A percentile compares a stretch with the other conserved stretches of the same genome.
Conservation (phyloP, 2,797 vertebrate species). For the Valencia hispanica region DNA sequence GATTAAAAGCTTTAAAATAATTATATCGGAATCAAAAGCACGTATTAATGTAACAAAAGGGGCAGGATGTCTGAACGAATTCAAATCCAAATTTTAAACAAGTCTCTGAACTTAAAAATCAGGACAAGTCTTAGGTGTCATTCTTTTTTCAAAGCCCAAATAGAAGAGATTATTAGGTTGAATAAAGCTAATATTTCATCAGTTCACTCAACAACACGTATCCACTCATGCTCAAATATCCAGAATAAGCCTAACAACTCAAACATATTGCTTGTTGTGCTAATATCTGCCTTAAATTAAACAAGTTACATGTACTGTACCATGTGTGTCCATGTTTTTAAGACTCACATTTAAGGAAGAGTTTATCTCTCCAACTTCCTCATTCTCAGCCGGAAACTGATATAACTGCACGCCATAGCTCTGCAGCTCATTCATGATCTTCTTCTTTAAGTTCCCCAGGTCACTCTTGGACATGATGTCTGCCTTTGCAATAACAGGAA, state of each 20-base stretch:
- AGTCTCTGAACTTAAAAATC: background rate
- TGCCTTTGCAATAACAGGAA: conserved; percentile 96
- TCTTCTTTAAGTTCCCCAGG: conserved; percentile 96
- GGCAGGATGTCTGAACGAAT: background rate
- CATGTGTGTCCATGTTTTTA: background rate
- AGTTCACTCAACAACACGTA: background rate
- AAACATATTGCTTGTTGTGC: background rate
- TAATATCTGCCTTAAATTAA: background rate
- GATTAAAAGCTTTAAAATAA: background rate
- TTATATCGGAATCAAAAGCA: background rate
- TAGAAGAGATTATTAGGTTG: background rate
- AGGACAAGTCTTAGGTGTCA: background rate
- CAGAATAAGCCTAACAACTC: background rate
- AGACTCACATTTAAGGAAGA: conserved; percentile 95
- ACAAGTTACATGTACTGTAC: background rate
- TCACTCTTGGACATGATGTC: conserved; percentile 96
- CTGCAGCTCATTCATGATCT: conserved; percentile 98
- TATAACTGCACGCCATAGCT: conserved; percentile 98
- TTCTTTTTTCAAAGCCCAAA: background rate
- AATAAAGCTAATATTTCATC: background rate
- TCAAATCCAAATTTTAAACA: background rate
- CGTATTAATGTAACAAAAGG: background rate
- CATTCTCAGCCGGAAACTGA: conserved; percentile 96
- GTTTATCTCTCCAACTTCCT: conserved; percentile 94
- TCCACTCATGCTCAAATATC: background rate